Conservation (phyloP, 2,113 vertebrate species). For the Spea bombifrons region DNA sequence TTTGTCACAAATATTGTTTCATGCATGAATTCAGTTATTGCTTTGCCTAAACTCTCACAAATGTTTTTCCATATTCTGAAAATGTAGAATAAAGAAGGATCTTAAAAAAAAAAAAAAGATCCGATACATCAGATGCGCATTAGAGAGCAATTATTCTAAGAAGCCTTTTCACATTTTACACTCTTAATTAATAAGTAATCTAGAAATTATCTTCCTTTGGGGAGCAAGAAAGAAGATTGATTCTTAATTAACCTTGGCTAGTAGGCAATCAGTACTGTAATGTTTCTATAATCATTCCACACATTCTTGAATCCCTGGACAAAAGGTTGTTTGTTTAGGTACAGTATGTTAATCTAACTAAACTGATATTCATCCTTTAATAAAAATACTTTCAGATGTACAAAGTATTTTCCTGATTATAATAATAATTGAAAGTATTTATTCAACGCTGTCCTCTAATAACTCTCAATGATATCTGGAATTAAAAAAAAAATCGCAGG, state of each 20-base stretch:
- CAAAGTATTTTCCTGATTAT: too few species aligned
- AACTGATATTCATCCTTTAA: too few species aligned
- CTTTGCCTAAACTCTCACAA: background rate
- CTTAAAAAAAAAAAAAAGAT: slow-evolving; percentile 22
- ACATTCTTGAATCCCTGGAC: background rate
- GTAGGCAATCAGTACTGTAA: slow-evolving; percentile 9
- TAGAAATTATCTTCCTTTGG: slow-evolving; percentile 42
- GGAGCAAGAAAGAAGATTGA: slow-evolving; percentile 37
- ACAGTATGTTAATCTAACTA: too few species aligned
- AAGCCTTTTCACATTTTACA: slow-evolving; percentile 41
- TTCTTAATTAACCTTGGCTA: slow-evolving; percentile 45
- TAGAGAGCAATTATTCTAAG: slow-evolving; percentile 41
- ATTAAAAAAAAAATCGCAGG: background rate
- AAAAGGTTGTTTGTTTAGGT: background rate
- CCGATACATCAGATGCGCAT: slow-evolving; percentile 28
- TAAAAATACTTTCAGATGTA: too few species aligned
- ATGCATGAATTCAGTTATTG: background rate
- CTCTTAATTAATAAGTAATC: slow-evolving; percentile 44
- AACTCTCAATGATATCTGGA: too few species aligned
- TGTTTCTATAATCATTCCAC: slow-evolving; percentile 9
- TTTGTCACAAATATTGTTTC: background rate
- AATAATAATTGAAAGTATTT: too few species aligned
- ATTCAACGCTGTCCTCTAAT: too few species aligned
- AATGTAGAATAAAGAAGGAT: slow-evolving; percentile 20
- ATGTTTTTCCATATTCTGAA: slow-evolving; percentile 19